Base-by-base conservation (phyloP, 2,113 vertebrate species). In the Actenoides hombroni region DNA sequence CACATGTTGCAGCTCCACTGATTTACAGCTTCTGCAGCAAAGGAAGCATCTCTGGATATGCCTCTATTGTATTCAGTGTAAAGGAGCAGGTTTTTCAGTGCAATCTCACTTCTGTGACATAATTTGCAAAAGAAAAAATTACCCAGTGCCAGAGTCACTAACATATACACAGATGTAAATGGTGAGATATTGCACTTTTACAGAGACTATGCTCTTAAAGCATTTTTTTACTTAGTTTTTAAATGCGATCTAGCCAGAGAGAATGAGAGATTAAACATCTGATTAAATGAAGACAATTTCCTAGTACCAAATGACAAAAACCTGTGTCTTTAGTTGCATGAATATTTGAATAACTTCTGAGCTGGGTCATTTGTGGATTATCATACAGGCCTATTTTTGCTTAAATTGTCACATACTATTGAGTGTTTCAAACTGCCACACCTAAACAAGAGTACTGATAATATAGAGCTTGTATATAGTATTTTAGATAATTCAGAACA, bases 21-120 rank as follows among this genome's bases (percentile, higher is more conserved):
- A 97, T 98, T 97, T 97, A 97, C 94, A 93, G 94, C 35, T 95
- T 51, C 49, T 73, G 85, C 61, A 84, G 85, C 89, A 80, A 11
- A 42, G 92, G 82, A 95, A 73, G 57, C 65, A 63, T 94, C 87
- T 92, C 75, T 1, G 1, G 8, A 9, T 64, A 49, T 64, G 73
- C 69, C 78, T 91, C 65, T 60, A 14, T 91, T 86, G 82, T 76
- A 49, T 70, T 94, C 87, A 92, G 39, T 82, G 88, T 80, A 86
- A 46, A 26, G 17, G 46, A 67, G 20, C 48, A 88, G 19, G 12
- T 33, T 93, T 92, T 92, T 87, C 63, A 75, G 70, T 51, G 40
- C 44, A 29, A 23, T 44, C 59, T 96, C 71, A 33, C 16, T 21
- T 53, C 70, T 84, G 84, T 59, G 68, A 37, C 40, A 39, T 61